These are phyloP conservation scores for Threskiornis aethiopicus DNA, from an alignment of 2,797 vertebrate species.

Conservation along the genomic window DNA sequence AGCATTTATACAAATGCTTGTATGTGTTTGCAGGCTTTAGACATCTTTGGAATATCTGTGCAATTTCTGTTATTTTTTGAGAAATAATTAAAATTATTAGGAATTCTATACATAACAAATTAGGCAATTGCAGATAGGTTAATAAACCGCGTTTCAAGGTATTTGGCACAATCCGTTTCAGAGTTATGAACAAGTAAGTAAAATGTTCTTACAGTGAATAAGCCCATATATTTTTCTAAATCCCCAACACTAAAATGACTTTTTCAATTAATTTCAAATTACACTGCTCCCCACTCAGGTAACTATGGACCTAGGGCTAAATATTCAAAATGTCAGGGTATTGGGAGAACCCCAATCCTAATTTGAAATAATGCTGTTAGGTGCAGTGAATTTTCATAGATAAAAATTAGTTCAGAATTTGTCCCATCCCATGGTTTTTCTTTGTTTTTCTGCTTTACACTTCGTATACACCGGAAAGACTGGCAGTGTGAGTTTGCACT, in stretches of 20 bases:
- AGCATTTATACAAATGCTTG: background rate
- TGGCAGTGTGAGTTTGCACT: background rate
- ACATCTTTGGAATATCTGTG: background rate
- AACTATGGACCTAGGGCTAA: background rate
- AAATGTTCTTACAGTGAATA: background rate
- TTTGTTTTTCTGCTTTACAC: background rate
- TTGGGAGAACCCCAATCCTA: background rate
- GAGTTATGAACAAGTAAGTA: background rate
- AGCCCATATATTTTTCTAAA: background rate
- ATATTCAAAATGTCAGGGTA: background rate
- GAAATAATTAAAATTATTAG: background rate
- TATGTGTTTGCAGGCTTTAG: background rate
- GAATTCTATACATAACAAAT: background rate
- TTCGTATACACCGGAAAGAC: background rate
- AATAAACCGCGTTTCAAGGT: background rate
- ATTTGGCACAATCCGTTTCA: background rate
- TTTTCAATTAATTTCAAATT: slow-evolving; percentile 11
- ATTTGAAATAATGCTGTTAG: background rate
- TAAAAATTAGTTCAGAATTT: background rate
- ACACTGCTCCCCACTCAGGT: background rate
- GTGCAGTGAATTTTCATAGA: background rate
- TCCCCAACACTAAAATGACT: background rate
- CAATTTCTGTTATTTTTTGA: background rate
- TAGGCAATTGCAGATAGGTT: background rate
- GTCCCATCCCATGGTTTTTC: background rate